Evolutionary conservation across 2,113 vertebrate species (phyloP), one percentile per base, ranked within the genome.

Genomic region (Hystrix brachyura): DNA sequence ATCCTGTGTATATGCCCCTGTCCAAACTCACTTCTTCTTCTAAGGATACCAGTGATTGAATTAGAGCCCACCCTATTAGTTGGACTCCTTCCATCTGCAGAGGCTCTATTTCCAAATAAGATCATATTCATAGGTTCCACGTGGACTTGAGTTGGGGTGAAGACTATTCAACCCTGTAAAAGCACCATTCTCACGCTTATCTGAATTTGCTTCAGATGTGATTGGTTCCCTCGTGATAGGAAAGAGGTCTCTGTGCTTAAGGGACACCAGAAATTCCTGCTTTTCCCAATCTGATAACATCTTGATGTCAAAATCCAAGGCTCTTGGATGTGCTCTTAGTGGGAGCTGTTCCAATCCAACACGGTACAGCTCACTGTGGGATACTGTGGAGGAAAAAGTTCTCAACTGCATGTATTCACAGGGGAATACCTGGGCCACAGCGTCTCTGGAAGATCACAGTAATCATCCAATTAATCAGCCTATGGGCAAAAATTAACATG

Each of bases 61-160:
- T 89, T 72, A 78, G 13, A 29, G 21, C 11, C 60, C 32, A 72
- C 2, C 38, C 3, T 67, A 80, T 71, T 67, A 76, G 67, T 87
- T 95, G 80, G 87, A 55, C 51, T 94, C 84, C 53, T 84, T 62
- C n/a, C 5, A 76, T 71, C 15, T 64, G 2, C 43, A 76, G 72
- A 62, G 23, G 14, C 23, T 79, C 51, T 91, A 34, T 90, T 95
- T 91, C 19, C 11, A 80, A 74, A 91, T 82, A 79, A 94, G 32
- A 13, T 90, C 46, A 65, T 34, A 86, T 48, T 90, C 38, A 51
- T 69, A 48, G 59, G 7, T 65, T 87, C 59, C 6, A 15, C 2
- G 21, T 72, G 29, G 25, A 79, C 27, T 51, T 86, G 64, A 95
- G 85, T 72, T 25, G 3, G n/a, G 19, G 55, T 11, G 12, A 6